A percentile compares a stretch with the other conserved stretches of the same genome.
These are phyloP conservation scores for Torymus aiolomorphi DNA, from an alignment of 2,888 invertebrate genomes.

Conservation along the genomic window DNA sequence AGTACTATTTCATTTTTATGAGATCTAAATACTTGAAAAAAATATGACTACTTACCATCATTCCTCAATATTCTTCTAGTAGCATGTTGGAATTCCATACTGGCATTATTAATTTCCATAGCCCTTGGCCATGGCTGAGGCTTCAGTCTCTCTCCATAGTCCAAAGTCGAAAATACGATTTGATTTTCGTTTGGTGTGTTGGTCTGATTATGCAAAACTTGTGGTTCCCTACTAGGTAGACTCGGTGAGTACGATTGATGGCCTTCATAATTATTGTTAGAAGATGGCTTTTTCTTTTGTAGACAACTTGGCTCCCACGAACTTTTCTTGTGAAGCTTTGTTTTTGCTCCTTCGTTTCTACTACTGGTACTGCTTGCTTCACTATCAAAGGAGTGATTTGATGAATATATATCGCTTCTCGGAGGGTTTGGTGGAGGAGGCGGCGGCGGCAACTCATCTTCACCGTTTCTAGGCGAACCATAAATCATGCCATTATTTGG, in stretches of 20 bases:
- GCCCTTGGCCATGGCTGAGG: slow-evolving; percentile 46
- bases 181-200: slow-evolving; percentile 34
- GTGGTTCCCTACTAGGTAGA: slow-evolving; percentile 11
- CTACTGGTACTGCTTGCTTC: slow-evolving; percentile 40
- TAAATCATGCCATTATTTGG: slow-evolving; percentile 66
- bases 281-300: slow-evolving; percentile 41
- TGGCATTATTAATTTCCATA: slow-evolving; percentile 32
- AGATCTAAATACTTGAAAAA: neutral
- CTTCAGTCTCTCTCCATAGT: slow-evolving; percentile 57
- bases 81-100: slow-evolving; percentile 54
- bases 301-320: slow-evolving; percentile 49
- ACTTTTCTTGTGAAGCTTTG: slow-evolving; percentile 40
- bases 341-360: slow-evolving; percentile 29
- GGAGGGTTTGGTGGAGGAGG: slow-evolving; percentile 36
- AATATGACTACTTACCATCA: slow-evolving; percentile 61
- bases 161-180: slow-evolving; percentile 47
- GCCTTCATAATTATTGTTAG: slow-evolving; percentile 47
- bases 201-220: slow-evolving; percentile 16
- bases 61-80: slow-evolving; percentile 63
- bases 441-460: slow-evolving; percentile 58
- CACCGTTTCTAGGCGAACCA: slow-evolving; percentile 64
- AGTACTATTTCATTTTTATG: too few relatives aligned
- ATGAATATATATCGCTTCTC: slow-evolving; percentile 30
- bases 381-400: slow-evolving; percentile 50
- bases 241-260: slow-evolving; percentile 35